These are phyloP conservation scores for Adela reaumurella DNA, from an alignment of 2,888 invertebrate genomes.

Conservation along the genomic window DNA sequence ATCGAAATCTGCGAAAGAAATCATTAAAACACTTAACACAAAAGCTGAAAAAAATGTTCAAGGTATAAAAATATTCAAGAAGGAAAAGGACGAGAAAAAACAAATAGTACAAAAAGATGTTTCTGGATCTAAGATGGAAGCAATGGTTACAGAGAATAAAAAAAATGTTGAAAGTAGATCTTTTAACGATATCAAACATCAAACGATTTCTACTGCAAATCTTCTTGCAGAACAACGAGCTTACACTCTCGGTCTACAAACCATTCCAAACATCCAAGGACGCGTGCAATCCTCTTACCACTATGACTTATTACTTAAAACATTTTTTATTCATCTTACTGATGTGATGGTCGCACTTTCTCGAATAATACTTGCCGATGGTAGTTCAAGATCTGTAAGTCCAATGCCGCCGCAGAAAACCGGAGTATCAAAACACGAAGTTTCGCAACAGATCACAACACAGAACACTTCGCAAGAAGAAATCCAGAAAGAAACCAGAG, in stretches of 20 bases:
- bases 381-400: conserved; percentile 1
- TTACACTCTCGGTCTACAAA: conserved; percentile 32
- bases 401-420: conserved; percentile 2
- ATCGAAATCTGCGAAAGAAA: too few species aligned
- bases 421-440: neutral
- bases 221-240: conserved; percentile 26
- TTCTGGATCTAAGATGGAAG: conserved; percentile 3
- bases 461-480: conserved; percentile 1
- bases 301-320: conserved; percentile 34
- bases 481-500: neutral
- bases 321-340: conserved; percentile 44
- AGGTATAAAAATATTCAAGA: conserved; percentile 6
- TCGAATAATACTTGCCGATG: conserved; percentile 27
- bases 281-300: conserved; percentile 28
- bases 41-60: neutral
- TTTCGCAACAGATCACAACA: neutral
- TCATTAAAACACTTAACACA: neutral
- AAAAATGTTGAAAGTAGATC: conserved; percentile 2
- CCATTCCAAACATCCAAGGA: conserved; percentile 36
- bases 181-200: conserved; percentile 8
- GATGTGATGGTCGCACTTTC: conserved; percentile 47
- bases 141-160: conserved; percentile 3
- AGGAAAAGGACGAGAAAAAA: conserved; percentile 5
- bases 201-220: conserved; percentile 14
- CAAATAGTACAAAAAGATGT: conserved; percentile 1